phyloP scores from a whole-genome alignment of 2,113 vertebrate genomes.

The Chascanopsetta lugubris region DNA sequence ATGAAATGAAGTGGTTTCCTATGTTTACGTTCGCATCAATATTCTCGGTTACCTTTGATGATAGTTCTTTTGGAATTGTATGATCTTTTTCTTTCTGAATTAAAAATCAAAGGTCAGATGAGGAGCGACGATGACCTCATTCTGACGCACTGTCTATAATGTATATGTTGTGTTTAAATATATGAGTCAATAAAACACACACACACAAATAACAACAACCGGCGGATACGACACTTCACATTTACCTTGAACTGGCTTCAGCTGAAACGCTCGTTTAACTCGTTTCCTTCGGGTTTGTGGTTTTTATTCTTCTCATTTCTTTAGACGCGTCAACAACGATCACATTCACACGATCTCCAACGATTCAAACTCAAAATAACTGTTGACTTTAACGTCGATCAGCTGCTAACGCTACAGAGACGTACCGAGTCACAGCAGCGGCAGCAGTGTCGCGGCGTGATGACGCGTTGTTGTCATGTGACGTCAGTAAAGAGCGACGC shows the following conservation, averaged over 20 bases:
- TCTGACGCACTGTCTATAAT: no score
- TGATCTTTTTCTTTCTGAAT: no score
- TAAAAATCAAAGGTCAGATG: no score
- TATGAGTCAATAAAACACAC: no score
- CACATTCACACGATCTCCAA: not conserved
- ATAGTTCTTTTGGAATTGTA: no score
- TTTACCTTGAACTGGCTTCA: not conserved
- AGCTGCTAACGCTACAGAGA: not conserved
- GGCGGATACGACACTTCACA: not conserved
- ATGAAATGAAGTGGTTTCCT: no score
- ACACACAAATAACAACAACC: not conserved
- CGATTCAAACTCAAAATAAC: not conserved
- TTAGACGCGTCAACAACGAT: not conserved
- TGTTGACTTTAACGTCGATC: not conserved
- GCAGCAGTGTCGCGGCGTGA: not conserved
- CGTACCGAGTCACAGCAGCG: not conserved
- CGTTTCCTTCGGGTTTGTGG: not conserved
- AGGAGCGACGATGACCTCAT: no score
- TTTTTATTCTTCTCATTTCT: slow-evolving; percentile 8
- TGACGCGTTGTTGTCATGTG: slow-evolving; percentile 25
- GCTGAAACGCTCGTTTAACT: not conserved
- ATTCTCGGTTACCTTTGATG: no score
- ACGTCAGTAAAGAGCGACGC: slow-evolving; percentile 50
- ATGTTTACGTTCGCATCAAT: no score
- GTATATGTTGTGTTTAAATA: no score